Evolutionary conservation across 2,888 invertebrate species (phyloP), one percentile per base, ranked within the genome.

Genomic region (Dryomyza anilis): DNA sequence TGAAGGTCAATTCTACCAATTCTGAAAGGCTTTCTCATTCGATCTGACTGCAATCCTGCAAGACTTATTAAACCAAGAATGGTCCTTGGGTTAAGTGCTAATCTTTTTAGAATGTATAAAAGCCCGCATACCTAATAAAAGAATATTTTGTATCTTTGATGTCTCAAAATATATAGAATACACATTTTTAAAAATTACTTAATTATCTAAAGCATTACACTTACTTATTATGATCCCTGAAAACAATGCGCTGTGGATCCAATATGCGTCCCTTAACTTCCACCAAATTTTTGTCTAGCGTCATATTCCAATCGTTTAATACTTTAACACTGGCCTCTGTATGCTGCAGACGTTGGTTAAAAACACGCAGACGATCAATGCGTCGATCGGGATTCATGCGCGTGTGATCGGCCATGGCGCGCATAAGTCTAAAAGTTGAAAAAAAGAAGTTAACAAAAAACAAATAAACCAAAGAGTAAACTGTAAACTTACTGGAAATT

Each of bases 361-460:
- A 95, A 0, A 78, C 77, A 2, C 87, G 77, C 16, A 96, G 81
- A 67, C 90, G 90, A 3, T 87, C 81, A 1, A 93, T 89, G 2
- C 95, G 85, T 2, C 82, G 79, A n/a, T 84, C 84, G 0, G 96
- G 95, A 10, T 86, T 88, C n/a, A 96, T 87, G 45, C 94, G 88
- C 0, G 96, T 95, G 75, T 92, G 88, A 0, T 85, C 84, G 0
- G 89, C 89, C 69, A 97, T 84, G 0, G 90, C 88, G 53, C 86
- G 85, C 92, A 93, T 92, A 14, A 84, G 71, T 25, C 83, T 82
- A 50, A 14, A n/a, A n/a, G n/a, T n/a, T n/a, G n/a, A n/a, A n/a
- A n/a, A n/a, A n/a, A n/a, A 43, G 30, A 29, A 58, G 30, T 16
- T 43, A 43, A 21, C 43, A 50, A 52, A 7, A 8, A 29, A 10